A percentile compares a stretch with the other conserved stretches of the same genome.
phyloP scores from a whole-genome alignment of 2,888 invertebrate genomes.

The Leptarthrus brevirostris region DNA sequence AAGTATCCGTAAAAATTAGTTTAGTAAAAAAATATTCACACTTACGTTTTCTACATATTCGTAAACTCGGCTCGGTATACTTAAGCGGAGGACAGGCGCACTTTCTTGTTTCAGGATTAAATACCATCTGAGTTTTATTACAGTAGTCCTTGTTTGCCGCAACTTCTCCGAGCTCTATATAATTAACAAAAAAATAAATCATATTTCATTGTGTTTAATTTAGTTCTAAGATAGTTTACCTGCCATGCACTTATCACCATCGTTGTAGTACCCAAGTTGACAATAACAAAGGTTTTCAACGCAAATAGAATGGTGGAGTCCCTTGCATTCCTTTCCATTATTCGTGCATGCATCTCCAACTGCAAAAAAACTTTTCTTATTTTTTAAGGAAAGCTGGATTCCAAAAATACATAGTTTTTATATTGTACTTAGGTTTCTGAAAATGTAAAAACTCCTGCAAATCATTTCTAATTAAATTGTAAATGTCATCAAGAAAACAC shows the following conservation, averaged over 20 bases:
- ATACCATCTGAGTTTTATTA: conserved; percentile 56
- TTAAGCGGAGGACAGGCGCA: conserved; percentile 65
- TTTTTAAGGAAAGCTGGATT: no score
- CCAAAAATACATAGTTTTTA: background rate
- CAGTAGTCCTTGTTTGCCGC: conserved; percentile 63
- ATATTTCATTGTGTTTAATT: no score
- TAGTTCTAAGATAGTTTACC: conserved; percentile 59
- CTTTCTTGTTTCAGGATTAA: conserved; percentile 60
- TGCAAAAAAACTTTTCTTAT: no score
- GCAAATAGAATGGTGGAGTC: conserved; percentile 63
- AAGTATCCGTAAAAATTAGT: no score
- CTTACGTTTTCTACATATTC: conserved; percentile 65
- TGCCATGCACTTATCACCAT: conserved; percentile 63
- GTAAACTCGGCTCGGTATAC: conserved; percentile 62
- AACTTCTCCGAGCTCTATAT: conserved; percentile 65
- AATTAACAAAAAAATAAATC: conserved; percentile 7
- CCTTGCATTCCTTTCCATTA: conserved; percentile 59
- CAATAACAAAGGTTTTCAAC: conserved; percentile 63
- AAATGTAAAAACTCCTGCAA: no score
- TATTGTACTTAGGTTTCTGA: no score
- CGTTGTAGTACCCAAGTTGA: conserved; percentile 62
- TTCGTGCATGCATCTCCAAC: conserved; percentile 52
- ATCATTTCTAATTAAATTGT: no score
- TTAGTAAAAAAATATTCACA: no score
- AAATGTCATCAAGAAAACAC: no score